Percentiles rank a stretch among this genome's conserved stretches.
Evolutionary conservation across 2,113 vertebrate genomes (phyloP).

Genomic region (Microtus ochrogaster): DNA sequence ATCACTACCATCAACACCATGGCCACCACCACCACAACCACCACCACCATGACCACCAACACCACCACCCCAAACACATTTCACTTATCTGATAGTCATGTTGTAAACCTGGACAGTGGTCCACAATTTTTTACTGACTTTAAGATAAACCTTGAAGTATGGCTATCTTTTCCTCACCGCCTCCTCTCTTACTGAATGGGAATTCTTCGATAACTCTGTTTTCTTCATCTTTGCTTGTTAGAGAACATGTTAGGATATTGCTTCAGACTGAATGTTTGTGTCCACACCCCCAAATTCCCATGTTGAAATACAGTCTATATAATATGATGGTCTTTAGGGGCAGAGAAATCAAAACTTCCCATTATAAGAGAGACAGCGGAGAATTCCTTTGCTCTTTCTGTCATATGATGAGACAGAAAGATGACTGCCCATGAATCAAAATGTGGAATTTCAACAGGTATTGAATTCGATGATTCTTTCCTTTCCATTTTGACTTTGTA

Average conservation of each 20-base stretch:
- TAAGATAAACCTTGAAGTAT: not conserved
- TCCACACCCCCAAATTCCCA: not conserved
- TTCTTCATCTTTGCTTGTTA: not conserved
- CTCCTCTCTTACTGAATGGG: not conserved
- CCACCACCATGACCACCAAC: not conserved
- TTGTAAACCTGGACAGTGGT: not conserved
- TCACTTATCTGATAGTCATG: not conserved
- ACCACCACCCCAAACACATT: not conserved
- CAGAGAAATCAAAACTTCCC: not conserved
- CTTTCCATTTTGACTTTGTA: not conserved
- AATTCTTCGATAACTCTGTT: not conserved
- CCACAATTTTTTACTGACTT: not conserved
- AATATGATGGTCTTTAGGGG: not conserved
- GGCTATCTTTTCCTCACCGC: not conserved
- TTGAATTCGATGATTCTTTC: not conserved
- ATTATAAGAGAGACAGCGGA: not conserved
- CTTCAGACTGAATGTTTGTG: not conserved
- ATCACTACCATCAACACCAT: not conserved
- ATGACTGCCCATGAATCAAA: not conserved
- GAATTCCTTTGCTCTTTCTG: not conserved
- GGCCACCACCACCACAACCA: too few species aligned
- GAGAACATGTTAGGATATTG: not conserved
- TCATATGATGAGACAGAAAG: not conserved
- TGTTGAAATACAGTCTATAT: not conserved
- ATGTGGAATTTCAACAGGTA: not conserved